A percentile compares a stretch with the other conserved stretches of the same genome.
Evolutionary conservation across 53 echinoderm and acorn worm species (phyloP).

Genomic region (Hippasteria phrygiana): DNA sequence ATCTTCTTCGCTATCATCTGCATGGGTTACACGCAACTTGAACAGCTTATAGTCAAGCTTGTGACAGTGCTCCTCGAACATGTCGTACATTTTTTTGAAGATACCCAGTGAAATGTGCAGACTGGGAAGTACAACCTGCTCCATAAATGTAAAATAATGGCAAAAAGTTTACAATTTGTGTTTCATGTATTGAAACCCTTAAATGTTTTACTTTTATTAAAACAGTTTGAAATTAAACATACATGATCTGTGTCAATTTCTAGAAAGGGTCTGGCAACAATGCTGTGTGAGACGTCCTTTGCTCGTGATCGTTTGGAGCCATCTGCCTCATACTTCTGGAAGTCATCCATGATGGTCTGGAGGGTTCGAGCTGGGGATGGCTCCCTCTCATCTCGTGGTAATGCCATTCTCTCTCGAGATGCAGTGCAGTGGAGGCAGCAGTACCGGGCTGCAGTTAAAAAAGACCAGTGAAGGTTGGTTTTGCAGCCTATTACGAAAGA

Average conservation of each 20-base stretch:
- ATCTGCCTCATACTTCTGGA: not conserved
- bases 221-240: constrained; percentile 19
- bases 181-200: not conserved
- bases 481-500: too few relatives aligned
- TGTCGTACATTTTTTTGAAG: constrained; percentile 43
- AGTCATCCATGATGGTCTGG: not conserved
- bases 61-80: constrained; percentile 9
- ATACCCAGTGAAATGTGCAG: constrained; percentile 44
- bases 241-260: constrained; percentile 49
- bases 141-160: not conserved
- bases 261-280: constrained; percentile 21
- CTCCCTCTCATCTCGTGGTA: not conserved
- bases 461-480: too few relatives aligned
- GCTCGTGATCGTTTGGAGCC: not conserved
- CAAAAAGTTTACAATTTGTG: not conserved
- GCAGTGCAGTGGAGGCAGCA: constrained; percentile 42
- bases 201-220: not conserved
- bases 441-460: constrained; percentile 24
- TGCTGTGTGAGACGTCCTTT: constrained; percentile 46
- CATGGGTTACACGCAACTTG: not conserved
- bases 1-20: not conserved
- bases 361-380: not conserved
- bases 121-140: constrained; percentile 21
- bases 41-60: constrained; percentile 8
- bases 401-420: not conserved